phyloP scores from a whole-genome alignment of 23 tunicate species.

The Halocynthia aurantium region DNA sequence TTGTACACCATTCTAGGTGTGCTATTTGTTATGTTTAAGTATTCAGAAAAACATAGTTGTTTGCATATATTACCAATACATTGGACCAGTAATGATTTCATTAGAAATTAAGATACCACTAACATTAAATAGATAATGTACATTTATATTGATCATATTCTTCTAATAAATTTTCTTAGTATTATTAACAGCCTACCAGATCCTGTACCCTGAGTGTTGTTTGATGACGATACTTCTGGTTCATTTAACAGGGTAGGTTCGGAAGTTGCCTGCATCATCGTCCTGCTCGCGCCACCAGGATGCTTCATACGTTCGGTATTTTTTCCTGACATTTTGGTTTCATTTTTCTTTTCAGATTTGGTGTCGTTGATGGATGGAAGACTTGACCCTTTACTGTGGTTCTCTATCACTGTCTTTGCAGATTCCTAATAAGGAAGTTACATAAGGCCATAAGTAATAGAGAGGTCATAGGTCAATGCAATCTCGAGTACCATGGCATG shows the following conservation, averaged over 20 bases:
- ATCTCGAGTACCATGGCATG: slow-evolving; percentile 10
- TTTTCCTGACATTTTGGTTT: background rate
- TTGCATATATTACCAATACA: no score
- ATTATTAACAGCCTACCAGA: no score
- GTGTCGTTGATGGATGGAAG: background rate
- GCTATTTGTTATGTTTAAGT: no score
- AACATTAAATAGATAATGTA: no score
- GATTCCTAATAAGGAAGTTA: slow-evolving; percentile 7
- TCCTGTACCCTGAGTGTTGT: no score
- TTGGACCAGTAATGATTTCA: no score
- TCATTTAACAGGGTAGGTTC: background rate
- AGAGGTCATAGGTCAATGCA: background rate
- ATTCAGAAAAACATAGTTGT: no score
- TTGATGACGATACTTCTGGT: background rate
- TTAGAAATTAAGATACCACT: no score
- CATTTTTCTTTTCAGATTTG: background rate
- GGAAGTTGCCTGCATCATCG: slow-evolving; percentile 8
- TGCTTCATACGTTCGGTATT: background rate
- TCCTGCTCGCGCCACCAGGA: slow-evolving; percentile 68
- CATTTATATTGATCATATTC: no score
- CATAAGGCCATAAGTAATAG: background rate
- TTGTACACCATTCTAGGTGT: no score
- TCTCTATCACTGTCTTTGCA: slow-evolving; percentile 19
- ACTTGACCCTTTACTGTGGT: slow-evolving; percentile 14
- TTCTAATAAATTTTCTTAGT: no score